phyloP scores from a whole-genome alignment of 2,797 vertebrate genomes.

The Menidia menidia region DNA sequence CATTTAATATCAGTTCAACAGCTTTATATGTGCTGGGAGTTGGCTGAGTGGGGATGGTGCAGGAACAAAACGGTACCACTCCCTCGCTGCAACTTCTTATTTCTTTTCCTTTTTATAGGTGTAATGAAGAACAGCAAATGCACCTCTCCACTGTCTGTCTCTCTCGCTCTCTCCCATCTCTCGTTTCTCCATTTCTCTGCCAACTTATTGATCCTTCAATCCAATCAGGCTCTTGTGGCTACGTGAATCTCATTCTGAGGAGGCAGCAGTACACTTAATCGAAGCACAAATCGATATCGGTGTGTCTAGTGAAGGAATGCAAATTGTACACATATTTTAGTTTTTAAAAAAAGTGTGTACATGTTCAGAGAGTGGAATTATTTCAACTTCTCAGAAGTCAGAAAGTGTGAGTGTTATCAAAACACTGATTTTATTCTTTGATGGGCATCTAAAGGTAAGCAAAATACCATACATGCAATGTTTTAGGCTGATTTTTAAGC shows the following conservation, averaged over 20 bases:
- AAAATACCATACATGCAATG: not conserved
- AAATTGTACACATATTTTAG: constrained; percentile 41
- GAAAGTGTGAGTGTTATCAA: too few species aligned
- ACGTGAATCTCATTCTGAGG: constrained; percentile 77
- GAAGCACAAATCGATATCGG: constrained; percentile 61
- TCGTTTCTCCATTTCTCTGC: constrained; percentile 65
- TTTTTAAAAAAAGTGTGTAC: not conserved
- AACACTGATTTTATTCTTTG: not conserved
- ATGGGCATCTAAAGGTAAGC: not conserved
- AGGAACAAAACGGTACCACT: constrained; percentile 51
- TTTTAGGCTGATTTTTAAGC: not conserved
- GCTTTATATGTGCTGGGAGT: constrained; percentile 2
- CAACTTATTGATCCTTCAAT: constrained; percentile 71
- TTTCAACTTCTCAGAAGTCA: too few species aligned
- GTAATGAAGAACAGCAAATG: constrained; percentile 75
- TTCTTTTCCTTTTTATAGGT: constrained; percentile 71
- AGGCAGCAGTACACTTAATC: constrained; percentile 74
- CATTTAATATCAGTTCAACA: constrained; percentile 13
- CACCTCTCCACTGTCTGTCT: constrained; percentile 47
- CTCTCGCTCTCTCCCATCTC: constrained; percentile 53
- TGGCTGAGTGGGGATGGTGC: constrained; percentile 26
- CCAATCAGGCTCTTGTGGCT: constrained; percentile 75
- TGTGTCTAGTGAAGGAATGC: constrained; percentile 51
- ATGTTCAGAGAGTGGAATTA: not conserved
- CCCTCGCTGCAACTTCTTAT: constrained; percentile 67